Evolutionary conservation across 1,140 invertebrate species (phyloP), one percentile per base, ranked within the genome.

Genomic region (Papilio dardanus): DNA sequence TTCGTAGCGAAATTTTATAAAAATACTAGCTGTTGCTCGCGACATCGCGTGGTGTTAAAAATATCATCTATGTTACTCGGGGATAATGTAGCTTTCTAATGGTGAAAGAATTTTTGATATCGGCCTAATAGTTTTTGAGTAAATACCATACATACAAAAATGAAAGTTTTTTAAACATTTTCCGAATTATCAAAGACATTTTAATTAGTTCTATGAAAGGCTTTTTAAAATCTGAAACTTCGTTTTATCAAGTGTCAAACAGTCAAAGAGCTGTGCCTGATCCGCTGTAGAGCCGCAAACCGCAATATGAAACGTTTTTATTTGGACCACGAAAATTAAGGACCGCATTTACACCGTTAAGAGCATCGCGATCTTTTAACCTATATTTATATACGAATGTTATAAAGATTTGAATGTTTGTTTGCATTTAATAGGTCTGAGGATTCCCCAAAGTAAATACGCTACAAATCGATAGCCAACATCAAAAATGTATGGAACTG

Each of bases 321-420:
- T 54, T 54, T 54, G 46, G 46, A 50, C 46, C 46, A 50, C 21
- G 50, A 24, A 54, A 54, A 54, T 54, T 54, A 54, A 54, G 12
- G 21, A 24, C 7, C 24, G 50, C 50, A 54, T 24, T 24, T 24
- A 54, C 50, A 54, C 19, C 19, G 50, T 24, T 3, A 54, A 21
- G 8, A 54, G 0, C 10, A 24, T 54, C 5, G n/a, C 24, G 24
- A 24, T 54, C 2, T 24, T 3, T 54, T 24, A 24, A 54, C 12
- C 12, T 42, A 42, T 14, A 12, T 33, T 3, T 33, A 3, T 33
- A 3, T 33, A 3, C 31, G 7, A n/a, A n/a, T n/a, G n/a, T n/a
- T n/a, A n/a, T n/a, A n/a, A n/a, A n/a, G n/a, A n/a, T n/a, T n/a
- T n/a, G n/a, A n/a, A n/a, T n/a, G n/a, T n/a, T n/a, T n/a, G n/a